Evolutionary conservation across 2,113 vertebrate species (phyloP).

Genomic region (Illadopsis cleaveri): DNA sequence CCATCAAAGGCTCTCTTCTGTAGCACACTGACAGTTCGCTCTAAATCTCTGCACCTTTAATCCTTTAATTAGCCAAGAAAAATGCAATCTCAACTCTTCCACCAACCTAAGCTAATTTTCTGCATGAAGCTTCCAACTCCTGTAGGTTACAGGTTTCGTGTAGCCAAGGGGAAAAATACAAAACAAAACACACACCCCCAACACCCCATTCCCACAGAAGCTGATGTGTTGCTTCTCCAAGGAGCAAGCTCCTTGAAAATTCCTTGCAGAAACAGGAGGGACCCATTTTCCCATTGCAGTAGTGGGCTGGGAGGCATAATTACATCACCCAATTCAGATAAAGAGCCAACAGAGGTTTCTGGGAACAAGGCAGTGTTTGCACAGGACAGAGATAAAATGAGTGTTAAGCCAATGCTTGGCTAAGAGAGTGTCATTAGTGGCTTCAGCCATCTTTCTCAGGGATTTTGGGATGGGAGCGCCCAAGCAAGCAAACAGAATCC

Average conservation of each 20-base stretch:
- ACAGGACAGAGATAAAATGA: neutral
- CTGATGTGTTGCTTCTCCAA: neutral
- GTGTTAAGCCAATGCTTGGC: neutral
- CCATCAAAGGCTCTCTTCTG: conserved; percentile 39
- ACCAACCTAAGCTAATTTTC: conserved; percentile 53
- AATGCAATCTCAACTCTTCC: conserved; percentile 38
- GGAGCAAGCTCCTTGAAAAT: neutral
- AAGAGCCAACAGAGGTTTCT: neutral
- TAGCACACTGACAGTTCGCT: conserved; percentile 15
- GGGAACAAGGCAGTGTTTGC: neutral
- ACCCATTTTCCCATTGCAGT: neutral
- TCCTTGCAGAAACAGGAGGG: neutral
- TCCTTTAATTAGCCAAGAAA: conserved; percentile 64
- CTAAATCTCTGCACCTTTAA: conserved; percentile 51
- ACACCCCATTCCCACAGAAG: neutral
- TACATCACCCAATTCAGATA: neutral
- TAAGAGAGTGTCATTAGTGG: neutral
- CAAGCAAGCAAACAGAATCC: neutral
- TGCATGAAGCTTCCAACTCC: conserved; percentile 37
- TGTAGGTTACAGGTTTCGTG: neutral
- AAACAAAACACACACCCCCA: neutral
- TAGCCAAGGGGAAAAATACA: neutral
- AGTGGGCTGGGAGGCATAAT: neutral
- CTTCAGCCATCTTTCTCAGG: neutral
- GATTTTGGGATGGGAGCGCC: neutral